Evolutionary conservation across 2,888 invertebrate genomes (phyloP).

Genomic region (Campoplex capitator): DNA sequence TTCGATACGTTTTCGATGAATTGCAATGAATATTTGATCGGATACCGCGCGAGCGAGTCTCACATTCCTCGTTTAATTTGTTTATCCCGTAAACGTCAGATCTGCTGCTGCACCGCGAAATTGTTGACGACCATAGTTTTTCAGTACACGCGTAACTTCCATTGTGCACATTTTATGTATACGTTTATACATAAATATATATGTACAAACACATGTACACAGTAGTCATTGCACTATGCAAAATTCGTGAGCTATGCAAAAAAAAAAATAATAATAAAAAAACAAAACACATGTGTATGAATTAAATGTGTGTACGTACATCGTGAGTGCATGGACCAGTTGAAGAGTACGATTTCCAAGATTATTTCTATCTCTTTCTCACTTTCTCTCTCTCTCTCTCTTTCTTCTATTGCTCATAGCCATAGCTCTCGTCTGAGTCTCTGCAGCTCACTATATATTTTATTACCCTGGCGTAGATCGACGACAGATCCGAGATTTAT

Average conservation of each 20-base stretch:
- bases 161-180: background rate
- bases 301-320: constrained; percentile 3
- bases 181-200: constrained; percentile 9
- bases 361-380: constrained; percentile 60
- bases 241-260: background rate
- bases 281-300: constrained; percentile 3
- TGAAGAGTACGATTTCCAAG: constrained; percentile 67
- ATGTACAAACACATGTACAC: constrained; percentile 1
- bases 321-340: constrained; percentile 33
- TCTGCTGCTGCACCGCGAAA: constrained; percentile 20
- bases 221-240: constrained; percentile 14
- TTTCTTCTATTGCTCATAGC: constrained; percentile 45
- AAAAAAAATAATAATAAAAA: background rate
- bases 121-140: constrained; percentile 29
- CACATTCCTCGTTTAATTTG: constrained; percentile 54
- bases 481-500: constrained; percentile 74
- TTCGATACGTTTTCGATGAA: constrained; percentile 26
- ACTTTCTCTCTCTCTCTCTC: constrained; percentile 49
- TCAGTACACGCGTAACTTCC: constrained; percentile 44
- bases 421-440: constrained; percentile 55
- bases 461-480: constrained; percentile 72
- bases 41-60: constrained; percentile 22
- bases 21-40: constrained; percentile 51
- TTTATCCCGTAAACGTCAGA: constrained; percentile 29
- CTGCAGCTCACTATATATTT: constrained; percentile 62